Evolutionary conservation across 2,113 vertebrate species (phyloP), one percentile per base, ranked within the genome.

Genomic region (Podarcis muralis): DNA sequence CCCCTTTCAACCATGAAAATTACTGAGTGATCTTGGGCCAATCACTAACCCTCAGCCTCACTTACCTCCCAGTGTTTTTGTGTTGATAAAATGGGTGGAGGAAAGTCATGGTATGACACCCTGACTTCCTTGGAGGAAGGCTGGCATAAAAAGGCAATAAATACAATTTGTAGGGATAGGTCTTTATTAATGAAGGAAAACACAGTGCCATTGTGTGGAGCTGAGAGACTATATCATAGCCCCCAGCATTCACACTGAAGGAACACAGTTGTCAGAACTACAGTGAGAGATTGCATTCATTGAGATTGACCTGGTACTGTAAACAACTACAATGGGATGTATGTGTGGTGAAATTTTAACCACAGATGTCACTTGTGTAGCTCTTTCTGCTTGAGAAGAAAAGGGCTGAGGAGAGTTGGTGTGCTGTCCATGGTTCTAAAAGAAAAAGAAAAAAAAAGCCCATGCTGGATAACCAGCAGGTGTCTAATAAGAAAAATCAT

Each of bases 321-420:
- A 53, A 86, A 8, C 35, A 81, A 9, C 30, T 43, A 86, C 90
- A 48, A 30, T 48, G 48, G 48, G 71, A 68, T 83, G 77, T 84
- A 59, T 66, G 90, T 77, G 25, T 66, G 30, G 48, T 77, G 83
- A 87, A 0, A 0, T 27, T 15, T 30, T 68, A 27, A 35, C 12
- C 40, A 32, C 32, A 4, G 4, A 20, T 48, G 0, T 0, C 11
- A 15, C 35, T 40, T 22, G 0, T 65, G 57, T 15, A 5, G 81
- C 89, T 43, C 90, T 62, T 32, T 78, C 32, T 66, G 6, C 40
- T 75, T 87, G 80, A 65, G 40, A n/a, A 79, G 25, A 7, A 20
- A 30, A 20, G 69, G 57, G 84, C 57, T 53, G 48, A 88, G 9
- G 0, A 37, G 20, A n/a, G 1, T 5, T 25, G 62, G 84, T 12